Base-by-base conservation (phyloP, 2,113 vertebrate genomes). In the Microtus richardsoni region DNA sequence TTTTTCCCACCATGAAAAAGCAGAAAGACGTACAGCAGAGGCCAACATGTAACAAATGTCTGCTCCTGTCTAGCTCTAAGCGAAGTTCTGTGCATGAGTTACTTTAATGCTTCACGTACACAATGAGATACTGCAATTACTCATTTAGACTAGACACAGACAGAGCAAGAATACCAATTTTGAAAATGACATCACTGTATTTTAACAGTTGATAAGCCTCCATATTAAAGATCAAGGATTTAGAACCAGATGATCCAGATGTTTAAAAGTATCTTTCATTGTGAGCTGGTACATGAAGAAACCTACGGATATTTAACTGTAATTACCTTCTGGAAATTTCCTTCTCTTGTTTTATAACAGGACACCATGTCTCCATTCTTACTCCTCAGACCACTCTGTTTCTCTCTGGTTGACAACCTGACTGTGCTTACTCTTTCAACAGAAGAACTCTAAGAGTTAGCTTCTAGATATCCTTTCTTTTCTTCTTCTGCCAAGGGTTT, bases 251-350 rank as follows among this genome's bases (percentile, higher is more conserved):
- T 79, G 28, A 13, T 70, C 77, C 86, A 33, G 74, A 8, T 52
- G 26, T 78, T 89, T 92, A 93, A 93, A 96, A 87, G 44, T 17
- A n/a, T 7, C 73, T 92, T 91, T 88, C 49, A 54, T 41, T 92
- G 96, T 92, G 89, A 83, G 1, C n/a, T 92, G 36, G 39, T 62
- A 2, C 68, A 36, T 92, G 88, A 91, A 62, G 39, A 74, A 93
- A 78, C 8, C 52, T 92, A 90, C 44, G 77, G 28, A 92, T 75
- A 79, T 6, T 75, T 70, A 94, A 58, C 39, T 33, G 36, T 49
- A 80, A 84, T 41, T 83, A 39, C 41, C 17, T 88, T 36, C 36
- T 47, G 74, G 28, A 88, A 82, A 90, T 19, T 84, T 39, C 52
- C 68, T 82, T 84, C 44, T 71, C 94, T 89, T 68, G 41, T 10